Evolutionary conservation across 2,113 vertebrate species (phyloP).

Genomic region (Otocyon megalotis): DNA sequence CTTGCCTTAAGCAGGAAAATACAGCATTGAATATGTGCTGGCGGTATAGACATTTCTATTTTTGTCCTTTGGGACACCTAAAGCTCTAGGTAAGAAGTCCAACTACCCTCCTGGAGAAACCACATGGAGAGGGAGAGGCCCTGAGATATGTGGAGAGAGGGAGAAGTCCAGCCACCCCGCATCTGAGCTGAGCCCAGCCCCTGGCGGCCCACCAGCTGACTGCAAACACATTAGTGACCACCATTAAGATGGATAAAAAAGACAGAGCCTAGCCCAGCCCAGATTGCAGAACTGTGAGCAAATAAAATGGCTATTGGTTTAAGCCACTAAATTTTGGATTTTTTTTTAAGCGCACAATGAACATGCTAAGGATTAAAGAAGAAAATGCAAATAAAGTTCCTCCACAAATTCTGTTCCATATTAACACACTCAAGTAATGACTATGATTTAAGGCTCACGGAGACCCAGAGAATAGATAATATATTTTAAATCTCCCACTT

Average conservation of each 20-base stretch:
- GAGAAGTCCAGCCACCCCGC: not conserved
- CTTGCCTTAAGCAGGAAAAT: not conserved
- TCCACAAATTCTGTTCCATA: not conserved
- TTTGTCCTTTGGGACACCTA: not conserved
- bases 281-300: not conserved
- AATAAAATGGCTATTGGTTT: not conserved
- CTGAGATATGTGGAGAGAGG: not conserved
- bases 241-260: not conserved
- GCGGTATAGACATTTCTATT: not conserved
- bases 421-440: not conserved
- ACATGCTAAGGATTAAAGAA: not conserved
- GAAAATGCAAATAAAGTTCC: conserved; percentile 12
- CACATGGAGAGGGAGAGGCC: not conserved
- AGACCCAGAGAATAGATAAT: not conserved
- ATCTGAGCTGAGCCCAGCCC: not conserved
- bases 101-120: not conserved
- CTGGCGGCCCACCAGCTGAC: not conserved
- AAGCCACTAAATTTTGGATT: not conserved
- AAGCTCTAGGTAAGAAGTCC: not conserved
- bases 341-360: not conserved
- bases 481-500: not conserved
- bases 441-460: not conserved
- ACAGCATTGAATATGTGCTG: not conserved
- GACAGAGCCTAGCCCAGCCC: not conserved
- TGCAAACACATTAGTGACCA: not conserved